phyloP scores from a whole-genome alignment of 2,113 vertebrate species.

The Orcinus orca region DNA sequence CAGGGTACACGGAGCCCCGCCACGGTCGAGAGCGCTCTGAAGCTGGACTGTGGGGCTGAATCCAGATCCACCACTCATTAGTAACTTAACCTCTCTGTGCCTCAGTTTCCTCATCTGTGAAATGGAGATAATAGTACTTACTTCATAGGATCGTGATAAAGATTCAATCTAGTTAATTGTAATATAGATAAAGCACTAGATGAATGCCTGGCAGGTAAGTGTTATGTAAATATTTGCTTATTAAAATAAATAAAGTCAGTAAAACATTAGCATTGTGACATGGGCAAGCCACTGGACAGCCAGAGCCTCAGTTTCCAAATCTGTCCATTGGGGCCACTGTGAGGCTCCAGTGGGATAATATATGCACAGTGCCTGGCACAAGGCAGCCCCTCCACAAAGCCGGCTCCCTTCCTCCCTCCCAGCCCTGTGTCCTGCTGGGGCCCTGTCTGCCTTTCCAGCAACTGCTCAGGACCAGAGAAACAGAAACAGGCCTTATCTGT shows the following conservation, averaged over 20 bases:
- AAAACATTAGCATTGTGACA: neutral
- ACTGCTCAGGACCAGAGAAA: neutral
- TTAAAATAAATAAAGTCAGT: neutral
- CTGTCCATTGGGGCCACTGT: neutral
- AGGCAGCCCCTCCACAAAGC: neutral
- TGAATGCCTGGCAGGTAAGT: neutral
- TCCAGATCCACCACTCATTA: neutral
- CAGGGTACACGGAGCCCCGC: rapidly evolving
- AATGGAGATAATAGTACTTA: neutral
- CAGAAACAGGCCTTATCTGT: neutral
- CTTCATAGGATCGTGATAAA: neutral
- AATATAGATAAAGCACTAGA: neutral
- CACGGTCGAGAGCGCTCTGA: neutral
- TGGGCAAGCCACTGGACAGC: neutral
- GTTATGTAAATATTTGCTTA: neutral
- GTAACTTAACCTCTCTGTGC: neutral
- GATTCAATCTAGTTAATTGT: neutral
- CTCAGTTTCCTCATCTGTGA: neutral
- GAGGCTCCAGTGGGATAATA: neutral
- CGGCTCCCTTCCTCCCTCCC: no score
- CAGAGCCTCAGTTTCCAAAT: neutral
- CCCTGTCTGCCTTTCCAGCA: neutral
- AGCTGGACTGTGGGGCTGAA: neutral
- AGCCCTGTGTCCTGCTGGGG: neutral
- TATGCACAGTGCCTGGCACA: neutral